Base-by-base conservation (phyloP, 2,888 invertebrate species). In the Eubasilissa splendida region DNA sequence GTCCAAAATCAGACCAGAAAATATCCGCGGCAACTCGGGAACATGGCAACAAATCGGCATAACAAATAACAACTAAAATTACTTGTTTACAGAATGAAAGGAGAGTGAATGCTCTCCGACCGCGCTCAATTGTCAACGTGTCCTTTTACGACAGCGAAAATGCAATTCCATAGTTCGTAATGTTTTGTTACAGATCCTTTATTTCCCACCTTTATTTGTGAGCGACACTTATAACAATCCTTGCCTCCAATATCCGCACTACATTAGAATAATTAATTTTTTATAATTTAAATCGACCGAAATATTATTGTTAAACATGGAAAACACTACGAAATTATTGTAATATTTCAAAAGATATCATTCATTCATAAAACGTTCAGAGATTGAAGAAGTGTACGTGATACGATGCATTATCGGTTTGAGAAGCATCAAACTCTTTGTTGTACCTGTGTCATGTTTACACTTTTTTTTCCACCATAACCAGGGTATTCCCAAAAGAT, bases 61-160 rank as follows among this genome's bases (percentile, higher is more conserved):
- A 78, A 66, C 79, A 63, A 22, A 73, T 65, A 65, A 79, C 74
- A 79, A 79, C 60, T 42, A 7, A 42, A 56, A 63, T 60, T 74
- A 59, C 82, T 80, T 80, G 80, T 77, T 82, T 78, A 66, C 79
- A 76, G 31, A 79, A 65, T 73, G 80, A 79, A 83, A 81, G 77
- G 78, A 83, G 80, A 81, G 79, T 83, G 81, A 83, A 81, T 81
- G 73, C 71, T 22, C 74, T 65, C 60, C 71, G 56, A n/a, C n/a
- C 56, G 71, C 1, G 71, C 42, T 80, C 77, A 68, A 80, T 81
- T 78, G 80, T 81, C 77, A 66, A 66, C 42, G 52, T 60, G 59
- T 74, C 65, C 74, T 59, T 77, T 77, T 78, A 65, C 79, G 73
- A 73, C 54, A 42, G 65, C 65, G 79, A 74, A 79, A 79, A 71